phyloP scores from a whole-genome alignment of 2,797 vertebrate genomes.

The Lindbergichthys nudifrons region DNA sequence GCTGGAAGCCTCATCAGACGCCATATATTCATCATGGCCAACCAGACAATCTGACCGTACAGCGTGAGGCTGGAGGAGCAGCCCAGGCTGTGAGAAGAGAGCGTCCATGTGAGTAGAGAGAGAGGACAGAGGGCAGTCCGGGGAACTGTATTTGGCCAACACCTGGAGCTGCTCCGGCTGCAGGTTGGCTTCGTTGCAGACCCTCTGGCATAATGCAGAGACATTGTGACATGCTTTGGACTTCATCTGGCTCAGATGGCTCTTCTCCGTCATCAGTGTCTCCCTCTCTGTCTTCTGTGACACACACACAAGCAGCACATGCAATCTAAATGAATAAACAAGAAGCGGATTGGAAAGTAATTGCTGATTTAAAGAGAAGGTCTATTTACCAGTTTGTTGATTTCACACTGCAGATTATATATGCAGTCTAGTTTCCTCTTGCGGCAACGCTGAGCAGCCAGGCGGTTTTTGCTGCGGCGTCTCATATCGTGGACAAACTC shows the following conservation, averaged over 20 bases:
- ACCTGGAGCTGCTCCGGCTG: conserved; percentile 93
- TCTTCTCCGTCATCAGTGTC: conserved; percentile 88
- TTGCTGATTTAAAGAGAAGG: not conserved
- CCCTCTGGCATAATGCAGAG: conserved; percentile 89
- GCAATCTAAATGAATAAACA: conserved; percentile 1
- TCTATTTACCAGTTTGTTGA: conserved; percentile 90
- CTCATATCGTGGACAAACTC: conserved; percentile 95
- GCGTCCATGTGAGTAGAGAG: conserved; percentile 79
- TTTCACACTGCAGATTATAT: conserved; percentile 94
- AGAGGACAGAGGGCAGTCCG: conserved; percentile 90
- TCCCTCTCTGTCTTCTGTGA: conserved; percentile 89
- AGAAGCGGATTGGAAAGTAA: not conserved
- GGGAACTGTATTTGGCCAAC: conserved; percentile 90
- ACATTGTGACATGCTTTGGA: conserved; percentile 89
- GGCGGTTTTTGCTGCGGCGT: conserved; percentile 95
- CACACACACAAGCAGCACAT: conserved; percentile 17
- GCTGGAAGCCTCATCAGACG: conserved; percentile 45
- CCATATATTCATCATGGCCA: conserved; percentile 52
- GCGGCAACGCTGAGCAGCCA: conserved; percentile 96
- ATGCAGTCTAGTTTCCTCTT: conserved; percentile 98
- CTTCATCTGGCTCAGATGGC: conserved; percentile 87
- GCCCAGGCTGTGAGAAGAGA: conserved; percentile 44
- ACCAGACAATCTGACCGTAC: conserved; percentile 2
- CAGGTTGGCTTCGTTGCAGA: conserved; percentile 91
- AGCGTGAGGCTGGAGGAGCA: conserved; percentile 29